These are phyloP conservation scores for Psophia crepitans DNA, from an alignment of 2,113 vertebrate species.

Conservation along the genomic window DNA sequence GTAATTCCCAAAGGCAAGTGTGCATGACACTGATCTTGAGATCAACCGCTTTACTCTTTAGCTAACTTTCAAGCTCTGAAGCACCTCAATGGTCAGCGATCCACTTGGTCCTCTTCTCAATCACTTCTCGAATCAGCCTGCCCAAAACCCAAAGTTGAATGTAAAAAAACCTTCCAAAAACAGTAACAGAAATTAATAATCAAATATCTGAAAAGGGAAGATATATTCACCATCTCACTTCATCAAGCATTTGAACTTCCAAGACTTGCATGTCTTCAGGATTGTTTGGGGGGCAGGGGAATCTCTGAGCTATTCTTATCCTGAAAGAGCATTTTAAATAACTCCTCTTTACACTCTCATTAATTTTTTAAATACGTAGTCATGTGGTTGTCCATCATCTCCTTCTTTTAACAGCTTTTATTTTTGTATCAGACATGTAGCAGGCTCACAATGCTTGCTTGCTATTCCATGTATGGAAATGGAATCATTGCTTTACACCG, in stretches of 20 bases:
- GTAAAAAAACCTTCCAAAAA: not conserved
- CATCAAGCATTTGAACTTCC: not conserved
- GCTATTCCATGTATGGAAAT: not conserved
- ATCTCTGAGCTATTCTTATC: slow-evolving; percentile 14
- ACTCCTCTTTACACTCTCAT: not conserved
- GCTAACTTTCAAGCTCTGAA: not conserved
- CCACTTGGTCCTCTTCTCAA: not conserved
- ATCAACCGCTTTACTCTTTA: not conserved
- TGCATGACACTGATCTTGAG: not conserved
- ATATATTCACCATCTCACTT: not conserved
- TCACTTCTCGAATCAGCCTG: not conserved
- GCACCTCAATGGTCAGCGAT: not conserved
- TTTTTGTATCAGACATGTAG: not conserved
- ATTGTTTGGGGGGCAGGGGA: not conserved
- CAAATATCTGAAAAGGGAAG: not conserved
- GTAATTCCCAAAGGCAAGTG: not conserved
- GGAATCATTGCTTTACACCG: not conserved
- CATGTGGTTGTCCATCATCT: not conserved
- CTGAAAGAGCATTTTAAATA: slow-evolving; percentile 19
- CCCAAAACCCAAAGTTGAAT: not conserved
- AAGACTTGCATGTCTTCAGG: not conserved
- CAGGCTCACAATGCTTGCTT: not conserved
- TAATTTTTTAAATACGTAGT: slow-evolving; percentile 39
- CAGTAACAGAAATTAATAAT: not conserved
- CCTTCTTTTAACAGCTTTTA: slow-evolving; percentile 12